Base-by-base conservation (phyloP, 2,797 vertebrate genomes). In the Kryptopterus vitreolus region DNA sequence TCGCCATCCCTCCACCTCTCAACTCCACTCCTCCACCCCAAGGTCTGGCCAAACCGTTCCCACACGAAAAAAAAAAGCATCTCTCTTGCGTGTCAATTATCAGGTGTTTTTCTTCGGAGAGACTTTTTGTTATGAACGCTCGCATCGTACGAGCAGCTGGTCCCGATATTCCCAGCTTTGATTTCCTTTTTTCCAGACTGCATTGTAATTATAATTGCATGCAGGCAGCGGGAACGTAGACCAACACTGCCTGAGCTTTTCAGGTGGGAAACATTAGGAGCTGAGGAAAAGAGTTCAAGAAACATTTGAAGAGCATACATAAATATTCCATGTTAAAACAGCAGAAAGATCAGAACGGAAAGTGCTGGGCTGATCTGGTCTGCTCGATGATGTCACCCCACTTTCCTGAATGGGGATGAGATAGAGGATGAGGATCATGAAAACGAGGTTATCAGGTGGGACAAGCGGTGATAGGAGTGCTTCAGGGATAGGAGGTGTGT, bases 361-460 rank as follows among this genome's bases (percentile, higher is more conserved):
- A 43, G 7, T 10, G 1, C 38, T 10, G 38, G 22, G 12, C 29
- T 65, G 81, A 79, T 31, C 35, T 20, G 2, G 72, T 74, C n/a
- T 75, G 18, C n/a, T 24, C 53, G 10, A 31, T 86, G 86, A 90
- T 81, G 86, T 82, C 86, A 88, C 79, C 26, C 15, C 35, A 48
- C 61, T 72, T 46, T 66, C 24, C 48, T 76, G 71, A 69, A 83
- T 5, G 33, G 10, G 71, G 53, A 58, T 15, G 43, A 71, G 88
- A 84, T 85, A 85, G 82, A 75, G 85, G 84, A 85, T 77, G 87
- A 90, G 89, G 90, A 89, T 79, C 79, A 81, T 82, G 83, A 77
- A 83, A 87, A 84, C 70, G 24, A 79, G 88, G 89, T 93, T 93
- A 93, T 94, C 93, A 33, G n/a, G 57, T 5, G 86, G 12, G 87